Conservation (phyloP, 2,888 invertebrate species). For the Cosmia pyralina region DNA sequence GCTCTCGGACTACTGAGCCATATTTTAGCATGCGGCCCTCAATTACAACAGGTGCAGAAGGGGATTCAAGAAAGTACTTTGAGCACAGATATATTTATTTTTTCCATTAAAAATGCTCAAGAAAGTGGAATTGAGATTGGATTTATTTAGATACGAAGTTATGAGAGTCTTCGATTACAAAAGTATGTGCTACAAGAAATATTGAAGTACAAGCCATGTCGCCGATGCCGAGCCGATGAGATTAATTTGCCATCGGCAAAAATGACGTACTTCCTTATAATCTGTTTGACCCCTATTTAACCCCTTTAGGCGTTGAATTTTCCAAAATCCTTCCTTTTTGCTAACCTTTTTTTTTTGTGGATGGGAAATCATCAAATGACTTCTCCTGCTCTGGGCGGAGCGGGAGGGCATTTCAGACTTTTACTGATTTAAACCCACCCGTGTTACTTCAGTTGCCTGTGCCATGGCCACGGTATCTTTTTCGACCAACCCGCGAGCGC, state of each 20-base stretch:
- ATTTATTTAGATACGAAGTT: slow-evolving; percentile 50
- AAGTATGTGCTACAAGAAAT: slow-evolving; percentile 32
- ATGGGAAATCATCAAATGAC: too few species aligned
- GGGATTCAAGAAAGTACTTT: slow-evolving; percentile 54
- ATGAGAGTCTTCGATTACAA: slow-evolving; percentile 42
- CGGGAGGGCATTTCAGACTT: too few species aligned
- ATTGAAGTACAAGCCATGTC: slow-evolving; percentile 1
- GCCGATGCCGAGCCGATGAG: too few species aligned
- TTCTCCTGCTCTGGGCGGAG: too few species aligned
- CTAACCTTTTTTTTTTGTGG: not conserved
- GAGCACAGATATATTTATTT: slow-evolving; percentile 50
- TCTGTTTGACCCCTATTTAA: not conserved
- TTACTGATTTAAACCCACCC: too few species aligned
- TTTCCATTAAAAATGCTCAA: slow-evolving; percentile 58
- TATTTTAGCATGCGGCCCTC: slow-evolving; percentile 67
- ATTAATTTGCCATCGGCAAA: not conserved
- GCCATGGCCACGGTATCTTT: too few species aligned
- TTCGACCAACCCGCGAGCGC: too few species aligned
- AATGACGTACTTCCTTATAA: not conserved
- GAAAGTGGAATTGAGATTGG: slow-evolving; percentile 58
- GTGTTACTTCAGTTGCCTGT: too few species aligned
- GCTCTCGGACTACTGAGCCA: slow-evolving; percentile 58
- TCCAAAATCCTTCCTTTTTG: not conserved
- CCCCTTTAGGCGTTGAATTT: not conserved
- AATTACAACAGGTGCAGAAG: slow-evolving; percentile 68